Evolutionary conservation across 2,888 invertebrate genomes (phyloP).

Genomic region (Hypselothyrea guttata): DNA sequence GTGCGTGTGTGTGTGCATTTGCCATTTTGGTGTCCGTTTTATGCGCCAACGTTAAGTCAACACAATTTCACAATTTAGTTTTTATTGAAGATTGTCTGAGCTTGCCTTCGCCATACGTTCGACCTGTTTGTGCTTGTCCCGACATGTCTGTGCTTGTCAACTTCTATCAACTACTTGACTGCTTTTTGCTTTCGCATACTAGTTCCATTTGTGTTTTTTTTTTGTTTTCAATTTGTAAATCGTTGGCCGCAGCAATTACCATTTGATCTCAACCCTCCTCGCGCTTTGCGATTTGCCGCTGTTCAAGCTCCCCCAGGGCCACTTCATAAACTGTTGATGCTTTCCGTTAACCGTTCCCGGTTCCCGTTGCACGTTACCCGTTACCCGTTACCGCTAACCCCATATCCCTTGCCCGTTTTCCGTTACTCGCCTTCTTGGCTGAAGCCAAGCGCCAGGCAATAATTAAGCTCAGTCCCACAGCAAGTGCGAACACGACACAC

Average conservation of each 20-base stretch:
- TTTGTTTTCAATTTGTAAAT: constrained; percentile 62
- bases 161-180: constrained; percentile 31
- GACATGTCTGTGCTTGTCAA: constrained; percentile 12
- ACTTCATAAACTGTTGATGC: constrained; percentile 67
- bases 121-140: constrained; percentile 4
- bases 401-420: not conserved
- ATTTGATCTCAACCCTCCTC: constrained; percentile 51
- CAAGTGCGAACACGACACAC: constrained; percentile 41
- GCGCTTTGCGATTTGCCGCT: not conserved
- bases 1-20: constrained; percentile 45
- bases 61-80: constrained; percentile 75
- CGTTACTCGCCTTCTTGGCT: not conserved
- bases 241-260: constrained; percentile 70
- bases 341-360: no score
- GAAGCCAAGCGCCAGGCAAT: constrained; percentile 50
- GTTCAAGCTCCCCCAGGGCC: constrained; percentile 6
- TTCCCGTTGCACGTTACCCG: constrained; percentile 20
- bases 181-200: constrained; percentile 30
- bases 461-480: constrained; percentile 58
- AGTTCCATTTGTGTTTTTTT: no score
- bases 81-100: constrained; percentile 66
- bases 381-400: no score
- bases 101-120: constrained; percentile 18
- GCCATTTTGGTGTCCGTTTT: constrained; percentile 62
- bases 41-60: constrained; percentile 75